Conservation (phyloP, 2,113 vertebrate species). For the Prietella phreatophila region DNA sequence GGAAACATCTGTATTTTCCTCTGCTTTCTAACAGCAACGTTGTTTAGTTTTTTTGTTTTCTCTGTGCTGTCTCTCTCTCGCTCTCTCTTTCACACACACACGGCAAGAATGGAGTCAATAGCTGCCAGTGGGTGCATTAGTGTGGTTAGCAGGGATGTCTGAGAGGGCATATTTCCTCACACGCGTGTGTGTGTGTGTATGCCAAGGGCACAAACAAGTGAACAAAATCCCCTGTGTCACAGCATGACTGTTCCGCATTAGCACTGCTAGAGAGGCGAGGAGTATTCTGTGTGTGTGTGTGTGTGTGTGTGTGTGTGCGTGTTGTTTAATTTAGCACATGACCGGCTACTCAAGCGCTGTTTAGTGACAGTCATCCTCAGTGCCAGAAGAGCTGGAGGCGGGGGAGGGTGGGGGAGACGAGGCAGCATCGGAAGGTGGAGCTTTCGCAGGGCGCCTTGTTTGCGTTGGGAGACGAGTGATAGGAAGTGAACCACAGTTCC, state of each 20-base stretch:
- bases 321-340: slow-evolving; percentile 38
- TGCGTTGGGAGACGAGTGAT: not conserved
- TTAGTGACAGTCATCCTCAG: slow-evolving; percentile 43
- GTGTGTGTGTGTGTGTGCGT: slow-evolving; percentile 13
- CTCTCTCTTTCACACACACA: not conserved
- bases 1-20: not conserved
- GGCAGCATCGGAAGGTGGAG: not conserved
- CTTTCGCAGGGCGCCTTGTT: slow-evolving; percentile 37
- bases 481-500: slow-evolving; percentile 14
- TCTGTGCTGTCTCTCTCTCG: no score
- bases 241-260: slow-evolving; percentile 45
- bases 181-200: not conserved
- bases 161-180: slow-evolving; percentile 9
- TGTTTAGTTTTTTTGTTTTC: no score
- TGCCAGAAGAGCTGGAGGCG: slow-evolving; percentile 2
- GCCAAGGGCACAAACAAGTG: slow-evolving; percentile 42
- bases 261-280: not conserved
- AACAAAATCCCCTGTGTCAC: slow-evolving; percentile 38
- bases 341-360: slow-evolving; percentile 30
- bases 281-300: slow-evolving; percentile 10
- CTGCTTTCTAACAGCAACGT: not conserved
- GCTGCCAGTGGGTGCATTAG: slow-evolving; percentile 56
- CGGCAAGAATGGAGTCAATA: slow-evolving; percentile 55
- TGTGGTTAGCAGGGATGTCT: slow-evolving; percentile 22
- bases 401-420: not conserved